Conservation (phyloP, 92 coral and sea anemone genomes). For the Paragorgia papillata region DNA sequence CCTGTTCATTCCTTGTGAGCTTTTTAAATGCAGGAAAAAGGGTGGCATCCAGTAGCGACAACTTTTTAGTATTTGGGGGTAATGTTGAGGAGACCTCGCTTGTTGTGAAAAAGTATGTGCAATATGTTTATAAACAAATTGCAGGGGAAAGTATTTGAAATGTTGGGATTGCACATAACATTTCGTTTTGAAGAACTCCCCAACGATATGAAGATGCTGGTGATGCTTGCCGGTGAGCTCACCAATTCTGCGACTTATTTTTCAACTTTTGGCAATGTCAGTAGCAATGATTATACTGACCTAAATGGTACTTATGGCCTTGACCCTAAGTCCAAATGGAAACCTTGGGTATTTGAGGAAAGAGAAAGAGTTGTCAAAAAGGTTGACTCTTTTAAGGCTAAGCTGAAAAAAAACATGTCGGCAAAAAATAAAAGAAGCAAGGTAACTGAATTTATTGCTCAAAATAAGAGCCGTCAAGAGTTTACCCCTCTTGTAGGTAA, state of each 20-base stretch:
- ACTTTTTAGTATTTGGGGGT: slow-evolving; percentile 69
- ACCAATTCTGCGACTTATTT: slow-evolving; percentile 63
- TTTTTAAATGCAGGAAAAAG: slow-evolving; percentile 72
- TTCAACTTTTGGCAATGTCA: slow-evolving; percentile 71
- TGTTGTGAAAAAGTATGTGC: slow-evolving; percentile 59
- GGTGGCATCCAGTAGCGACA: slow-evolving; percentile 68
- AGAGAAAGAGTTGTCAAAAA: slow-evolving; percentile 20
- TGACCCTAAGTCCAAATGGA: slow-evolving; percentile 35
- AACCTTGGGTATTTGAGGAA: slow-evolving; percentile 18
- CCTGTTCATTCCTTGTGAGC: slow-evolving; percentile 67
- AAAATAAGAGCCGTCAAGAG: slow-evolving; percentile 41
- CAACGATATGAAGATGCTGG: slow-evolving; percentile 62
- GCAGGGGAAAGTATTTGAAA: slow-evolving; percentile 62
- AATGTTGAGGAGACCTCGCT: slow-evolving; percentile 66
- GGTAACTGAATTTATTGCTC: slow-evolving; percentile 32
- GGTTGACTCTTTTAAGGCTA: slow-evolving; percentile 17
- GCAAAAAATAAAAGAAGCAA: slow-evolving; percentile 8
- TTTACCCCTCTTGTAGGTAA: slow-evolving; percentile 44
- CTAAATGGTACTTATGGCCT: slow-evolving; percentile 36
- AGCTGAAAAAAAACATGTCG: not conserved
- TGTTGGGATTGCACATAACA: slow-evolving; percentile 57
- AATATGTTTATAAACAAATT: slow-evolving; percentile 54
- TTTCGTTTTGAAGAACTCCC: slow-evolving; percentile 67
- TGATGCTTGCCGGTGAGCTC: slow-evolving; percentile 49
- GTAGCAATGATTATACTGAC: slow-evolving; percentile 57